A percentile compares a stretch with the other conserved stretches of the same genome.
phyloP scores from a whole-genome alignment of 1,140 invertebrate species.

The Trinorchestia longiramus region DNA sequence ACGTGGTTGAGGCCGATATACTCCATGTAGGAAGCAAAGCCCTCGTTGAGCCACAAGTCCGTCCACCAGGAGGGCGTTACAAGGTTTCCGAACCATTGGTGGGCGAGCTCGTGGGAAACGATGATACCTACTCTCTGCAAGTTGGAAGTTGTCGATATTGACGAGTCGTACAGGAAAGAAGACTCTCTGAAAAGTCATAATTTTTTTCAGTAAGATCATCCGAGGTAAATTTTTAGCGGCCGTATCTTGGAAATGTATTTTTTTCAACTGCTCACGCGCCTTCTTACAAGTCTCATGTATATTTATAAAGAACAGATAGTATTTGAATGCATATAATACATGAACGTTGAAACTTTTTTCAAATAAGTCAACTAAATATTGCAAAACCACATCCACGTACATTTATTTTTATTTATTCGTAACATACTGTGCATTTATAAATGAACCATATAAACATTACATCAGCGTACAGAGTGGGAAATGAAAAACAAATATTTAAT shows the following conservation, averaged over 20 bases:
- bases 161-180: slow-evolving; percentile 71
- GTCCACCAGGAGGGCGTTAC: slow-evolving; percentile 73
- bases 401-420: too few species aligned
- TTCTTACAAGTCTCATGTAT: too few species aligned
- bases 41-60: slow-evolving; percentile 75
- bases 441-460: too few species aligned
- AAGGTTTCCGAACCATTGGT: slow-evolving; percentile 73
- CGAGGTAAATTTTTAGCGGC: neutral
- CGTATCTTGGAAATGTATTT: neutral
- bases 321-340: too few species aligned
- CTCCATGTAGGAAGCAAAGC: slow-evolving; percentile 66
- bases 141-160: slow-evolving; percentile 68
- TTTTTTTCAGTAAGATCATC: neutral
- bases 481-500: too few species aligned
- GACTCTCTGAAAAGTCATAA: slow-evolving; percentile 72
- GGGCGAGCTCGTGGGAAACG: slow-evolving; percentile 73
- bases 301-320: too few species aligned
- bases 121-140: slow-evolving; percentile 70
- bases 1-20: slow-evolving; percentile 58
- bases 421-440: too few species aligned
- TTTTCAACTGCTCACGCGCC: neutral
- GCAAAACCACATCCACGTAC: too few species aligned
- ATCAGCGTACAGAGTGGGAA: too few species aligned
- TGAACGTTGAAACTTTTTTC: too few species aligned
- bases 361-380: too few species aligned